Conservation (phyloP, 2,797 vertebrate species). For the Sebastes reedi region DNA sequence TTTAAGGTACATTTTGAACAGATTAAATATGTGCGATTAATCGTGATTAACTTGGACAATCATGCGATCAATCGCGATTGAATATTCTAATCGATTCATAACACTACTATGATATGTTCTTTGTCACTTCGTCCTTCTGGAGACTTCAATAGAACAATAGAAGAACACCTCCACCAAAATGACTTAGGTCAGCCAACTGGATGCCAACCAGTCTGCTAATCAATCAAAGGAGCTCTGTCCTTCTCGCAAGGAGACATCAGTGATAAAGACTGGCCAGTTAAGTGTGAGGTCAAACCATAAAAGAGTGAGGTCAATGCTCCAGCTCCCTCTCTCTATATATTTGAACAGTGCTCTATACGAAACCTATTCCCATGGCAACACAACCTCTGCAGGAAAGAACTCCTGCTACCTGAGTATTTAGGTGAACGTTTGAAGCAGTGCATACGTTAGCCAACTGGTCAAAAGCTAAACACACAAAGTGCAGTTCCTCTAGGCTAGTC, state of each 20-base stretch:
- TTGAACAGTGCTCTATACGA: slow-evolving; percentile 4
- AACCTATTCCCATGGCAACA: slow-evolving; percentile 35
- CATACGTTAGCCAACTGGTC: background rate
- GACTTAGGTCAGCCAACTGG: slow-evolving; percentile 28
- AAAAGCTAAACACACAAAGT: slow-evolving; percentile 26
- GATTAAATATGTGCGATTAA: too few relatives aligned
- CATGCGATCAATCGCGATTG: too few relatives aligned
- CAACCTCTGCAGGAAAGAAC: background rate
- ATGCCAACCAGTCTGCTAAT: slow-evolving; percentile 12
- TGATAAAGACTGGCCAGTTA: background rate
- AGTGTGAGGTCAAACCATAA: slow-evolving; percentile 13
- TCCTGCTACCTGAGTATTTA: background rate
- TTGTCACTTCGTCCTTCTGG: background rate
- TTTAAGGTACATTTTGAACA: too few relatives aligned
- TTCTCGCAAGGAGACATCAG: slow-evolving; percentile 3
- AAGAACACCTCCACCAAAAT: background rate
- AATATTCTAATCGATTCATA: too few relatives aligned
- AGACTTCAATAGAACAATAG: background rate
- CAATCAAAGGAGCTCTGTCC: slow-evolving; percentile 21
- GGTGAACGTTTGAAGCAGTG: background rate
- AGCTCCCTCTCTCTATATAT: background rate
- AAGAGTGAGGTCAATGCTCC: background rate
- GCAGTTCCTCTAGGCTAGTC: slow-evolving; percentile 3
- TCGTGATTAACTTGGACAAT: too few relatives aligned
- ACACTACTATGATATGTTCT: slow-evolving; percentile 1